Percentiles rank a stretch among this genome's conserved stretches.
Evolutionary conservation across 2,113 vertebrate genomes (phyloP).

Genomic region (Phrynosoma platyrhinos): DNA sequence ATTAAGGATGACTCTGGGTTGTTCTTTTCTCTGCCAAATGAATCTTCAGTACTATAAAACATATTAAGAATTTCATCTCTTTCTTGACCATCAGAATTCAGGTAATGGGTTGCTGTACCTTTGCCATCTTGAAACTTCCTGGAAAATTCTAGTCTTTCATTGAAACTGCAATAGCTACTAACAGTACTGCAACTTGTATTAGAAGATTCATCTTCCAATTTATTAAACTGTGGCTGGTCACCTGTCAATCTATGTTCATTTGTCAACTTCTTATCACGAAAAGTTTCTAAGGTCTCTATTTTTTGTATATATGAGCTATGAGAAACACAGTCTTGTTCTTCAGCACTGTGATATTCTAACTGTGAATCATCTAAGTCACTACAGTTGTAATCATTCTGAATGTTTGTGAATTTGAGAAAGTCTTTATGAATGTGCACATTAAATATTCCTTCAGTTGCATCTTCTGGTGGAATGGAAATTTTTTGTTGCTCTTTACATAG

Average conservation of each 20-base stretch:
- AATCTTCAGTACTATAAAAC: conserved; percentile 24
- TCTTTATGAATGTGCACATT: not conserved
- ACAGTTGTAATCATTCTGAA: not conserved
- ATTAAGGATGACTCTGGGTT: not conserved
- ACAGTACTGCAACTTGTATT: not conserved
- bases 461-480: conserved; percentile 23
- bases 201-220: not conserved
- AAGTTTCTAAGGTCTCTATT: not conserved
- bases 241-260: not conserved
- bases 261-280: not conserved
- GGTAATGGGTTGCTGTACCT: not conserved
- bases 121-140: conserved; percentile 42
- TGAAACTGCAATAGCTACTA: conserved; percentile 21
- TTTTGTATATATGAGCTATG: not conserved
- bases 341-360: conserved; percentile 70
- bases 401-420: not conserved
- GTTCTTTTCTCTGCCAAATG: conserved; percentile 4
- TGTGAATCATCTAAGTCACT: conserved; percentile 50
- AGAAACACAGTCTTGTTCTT: conserved; percentile 40
- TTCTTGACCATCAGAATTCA: not conserved
- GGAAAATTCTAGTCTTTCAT: conserved; percentile 17
- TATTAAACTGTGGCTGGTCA: fast-evolving
- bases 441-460: conserved; percentile 29
- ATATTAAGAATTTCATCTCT: conserved; percentile 35
- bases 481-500: conserved; percentile 21